Conservation (phyloP, 1,140 invertebrate genomes). For the Drosophila varians region DNA sequence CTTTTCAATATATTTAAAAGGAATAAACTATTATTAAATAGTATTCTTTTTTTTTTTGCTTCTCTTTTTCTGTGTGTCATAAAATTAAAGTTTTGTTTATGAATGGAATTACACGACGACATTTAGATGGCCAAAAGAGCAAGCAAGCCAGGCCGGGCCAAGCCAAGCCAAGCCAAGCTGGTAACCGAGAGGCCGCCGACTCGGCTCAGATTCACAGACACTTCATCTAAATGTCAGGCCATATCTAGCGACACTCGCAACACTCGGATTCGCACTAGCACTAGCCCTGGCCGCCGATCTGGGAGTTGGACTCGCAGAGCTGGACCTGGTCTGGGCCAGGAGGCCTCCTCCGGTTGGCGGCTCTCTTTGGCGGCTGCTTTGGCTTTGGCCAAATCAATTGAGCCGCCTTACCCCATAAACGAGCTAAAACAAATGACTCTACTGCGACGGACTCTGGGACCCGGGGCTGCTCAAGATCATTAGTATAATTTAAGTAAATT, state of each 20-base stretch:
- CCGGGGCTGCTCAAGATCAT: conserved; percentile 72
- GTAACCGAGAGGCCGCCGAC: conserved; percentile 40
- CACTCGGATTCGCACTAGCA: conserved; percentile 68
- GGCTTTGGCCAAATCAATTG: conserved; percentile 81
- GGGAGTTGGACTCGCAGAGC: background rate
- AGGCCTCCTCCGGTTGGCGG: conserved; percentile 38
- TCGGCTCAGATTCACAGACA: conserved; percentile 78
- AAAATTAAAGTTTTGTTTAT: conserved; percentile 83
- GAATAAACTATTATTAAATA: too few species aligned
- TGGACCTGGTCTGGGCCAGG: conserved; percentile 17
- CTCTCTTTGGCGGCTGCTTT: conserved; percentile 77
- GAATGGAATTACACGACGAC: conserved; percentile 76
- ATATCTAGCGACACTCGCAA: conserved; percentile 80
- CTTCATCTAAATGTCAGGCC: conserved; percentile 83
- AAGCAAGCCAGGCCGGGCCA: conserved; percentile 43
- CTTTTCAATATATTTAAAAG: too few species aligned
- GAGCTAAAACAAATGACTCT: conserved; percentile 78
- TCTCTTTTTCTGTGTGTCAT: conserved; percentile 37
- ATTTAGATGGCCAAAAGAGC: conserved; percentile 44
- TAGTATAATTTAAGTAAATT: conserved; percentile 83
- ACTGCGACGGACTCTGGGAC: conserved; percentile 25
- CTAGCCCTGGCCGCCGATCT: conserved; percentile 51
- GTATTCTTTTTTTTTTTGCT: background rate
- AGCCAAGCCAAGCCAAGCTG: conserved; percentile 57
- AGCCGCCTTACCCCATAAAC: conserved; percentile 75